Evolutionary conservation across 2,797 vertebrate species (phyloP), one percentile per base, ranked within the genome.

Genomic region (Silurus aristotelis): DNA sequence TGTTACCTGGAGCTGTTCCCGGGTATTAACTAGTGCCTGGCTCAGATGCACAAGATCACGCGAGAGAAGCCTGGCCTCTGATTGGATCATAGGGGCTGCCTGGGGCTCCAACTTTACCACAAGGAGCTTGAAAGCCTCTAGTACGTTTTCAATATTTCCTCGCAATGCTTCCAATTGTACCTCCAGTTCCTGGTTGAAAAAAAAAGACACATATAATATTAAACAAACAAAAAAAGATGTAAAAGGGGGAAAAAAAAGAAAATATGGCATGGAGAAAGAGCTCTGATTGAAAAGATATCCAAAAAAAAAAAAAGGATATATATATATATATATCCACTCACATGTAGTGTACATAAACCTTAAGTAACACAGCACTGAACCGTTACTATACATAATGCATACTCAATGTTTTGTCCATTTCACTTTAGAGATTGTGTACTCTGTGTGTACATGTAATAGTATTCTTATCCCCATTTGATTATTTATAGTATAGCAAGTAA

Each of bases 1-100:
- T 25, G 80, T 91, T 84, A 95, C 95, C 94, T 95, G 85, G n/a
- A 93, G 81, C 46, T 87, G 87, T 31, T 31, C 90, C 76, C 73
- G 88, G 85, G 86, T 91, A 5, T 58, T 86, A 10, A 86, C 87
- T 48, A 93, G 71, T 0, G 82, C 77, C 70, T 85, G 84, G 22
- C 84, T 89, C 85, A 96, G 89, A 80, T 92, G 88, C 60, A 91
- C 83, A 66, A 93, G 38, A 3, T 93, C 90, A 67, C 85, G 89
- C 43, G 91, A 93, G 31, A 95, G 75, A 78, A 89, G 19, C 19
- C 87, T 90, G 83, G 88, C 91, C 84, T 95, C 91, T 75, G 94
- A 94, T 76, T 93, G 89, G 87, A 95, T 89, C 2, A 93, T 19
- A 14, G 71, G 80, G 0, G 87, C 87, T 4, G 90, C 87, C 43